Base-by-base conservation (phyloP, 2,113 vertebrate genomes). In the Larimichthys polyactis region DNA sequence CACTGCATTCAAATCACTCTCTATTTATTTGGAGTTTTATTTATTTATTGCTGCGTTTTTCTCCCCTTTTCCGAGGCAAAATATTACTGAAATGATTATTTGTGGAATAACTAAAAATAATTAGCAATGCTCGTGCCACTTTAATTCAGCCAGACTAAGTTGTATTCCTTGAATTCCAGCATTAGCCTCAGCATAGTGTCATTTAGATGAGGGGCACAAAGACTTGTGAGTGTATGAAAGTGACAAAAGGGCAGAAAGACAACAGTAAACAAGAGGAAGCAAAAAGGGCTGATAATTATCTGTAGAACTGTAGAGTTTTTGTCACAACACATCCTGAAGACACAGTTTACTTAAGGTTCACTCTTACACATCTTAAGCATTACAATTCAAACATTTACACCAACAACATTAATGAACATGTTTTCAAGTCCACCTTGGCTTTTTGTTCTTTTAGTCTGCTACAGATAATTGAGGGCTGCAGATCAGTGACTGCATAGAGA, bases 71-170 rank as follows among this genome's bases (percentile, higher is more conserved):
- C 80, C 80, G 65, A 79, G 78, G 91, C 87, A 97, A 97, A 96
- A 96, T 96, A 95, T 95, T 94, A 96, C 97, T 98, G 97, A 99
- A 97, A 96, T 97, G 97, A 99, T 98, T 99, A 98, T 96, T 96
- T 96, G 96, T 97, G 96, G 96, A 96, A 96, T 89, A 90, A 92
- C 90, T 91, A 81, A 86, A 86, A 94, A 94, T 92, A 93, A 95
- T 95, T 93, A 94, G 92, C 83, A 81, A 91, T 89, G 92, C 89
- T 84, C 72, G 57, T 59, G 86, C 88, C 65, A 80, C 64, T 83
- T 75, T 87, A 82, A 91, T 90, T 89, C 74, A 87, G n/a, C 15
- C 60, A 72, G 78, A 88, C 73, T 67, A 79, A 83, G 71, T 72
- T 89, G 80, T 79, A 58, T 90, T 90, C 85, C 80, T 88, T 87